Evolutionary conservation across 2,113 vertebrate genomes (phyloP), one percentile per base, ranked within the genome.

Genomic region (Coregonus clupeaformis): DNA sequence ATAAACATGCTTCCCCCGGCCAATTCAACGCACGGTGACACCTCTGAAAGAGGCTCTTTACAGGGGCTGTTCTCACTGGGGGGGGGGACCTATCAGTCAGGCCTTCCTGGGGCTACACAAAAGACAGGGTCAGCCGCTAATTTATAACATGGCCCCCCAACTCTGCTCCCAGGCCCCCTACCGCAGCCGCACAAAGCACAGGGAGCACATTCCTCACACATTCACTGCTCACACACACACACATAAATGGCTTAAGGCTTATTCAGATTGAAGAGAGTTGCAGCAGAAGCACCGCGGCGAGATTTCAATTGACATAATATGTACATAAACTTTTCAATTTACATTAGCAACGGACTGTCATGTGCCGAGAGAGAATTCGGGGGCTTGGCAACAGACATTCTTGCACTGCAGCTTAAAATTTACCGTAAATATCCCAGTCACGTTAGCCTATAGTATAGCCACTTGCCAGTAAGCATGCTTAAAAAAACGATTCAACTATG

Each of bases 1-100:
- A 95, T 96, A 95, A 96, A 95, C 94, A 94, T 93, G 94, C 93
- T 94, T 93, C 86, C 85, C 85, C 86, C 90, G 88, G 92, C 90
- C 93, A 91, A 95, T 95, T 94, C 95, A 95, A 92, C 88, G 92
- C 86, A 74, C 86, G 78, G 84, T 93, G 93, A 94, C 94, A 93
- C 85, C 7, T 65, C 86, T 93, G 89, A 95, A 94, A 94, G 91
- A 91, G 86, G 80, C 81, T 90, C 83, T 88, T 89, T 85, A 90
- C 87, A 86, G 47, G 85, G 85, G 68, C 78, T 13, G 87, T 87
- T 91, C 89, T 89, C 85, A 85, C 84, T 89, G 84, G 88, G 32
- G 32, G 30, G 30, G 32, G 27, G 77, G 85, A 76, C 84, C 83
- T 80, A 78, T 81, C 82, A 81, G 75, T 71, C 85, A 85, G 84